Evolutionary conservation across 2,113 vertebrate genomes (phyloP).

Genomic region (Benitochromis conjunctus): DNA sequence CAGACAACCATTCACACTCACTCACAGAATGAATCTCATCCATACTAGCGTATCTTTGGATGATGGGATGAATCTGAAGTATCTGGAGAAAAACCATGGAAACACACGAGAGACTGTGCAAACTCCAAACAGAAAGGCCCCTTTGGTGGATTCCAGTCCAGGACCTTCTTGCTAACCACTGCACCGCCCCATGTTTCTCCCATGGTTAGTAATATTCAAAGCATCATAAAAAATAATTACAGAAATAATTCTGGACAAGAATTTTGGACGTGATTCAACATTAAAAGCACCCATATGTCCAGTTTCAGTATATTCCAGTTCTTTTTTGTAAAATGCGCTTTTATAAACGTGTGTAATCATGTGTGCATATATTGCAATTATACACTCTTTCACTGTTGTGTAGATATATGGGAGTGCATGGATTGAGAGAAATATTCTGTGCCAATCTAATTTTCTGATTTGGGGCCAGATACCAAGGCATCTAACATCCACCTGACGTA

Average conservation of each 20-base stretch:
- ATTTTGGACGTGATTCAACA: not conserved
- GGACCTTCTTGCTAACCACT: not conserved
- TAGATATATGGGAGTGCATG: conserved; percentile 3
- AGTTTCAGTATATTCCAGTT: not conserved
- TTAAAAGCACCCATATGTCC: not conserved
- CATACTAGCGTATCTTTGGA: not conserved
- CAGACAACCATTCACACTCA: not conserved
- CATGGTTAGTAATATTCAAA: not conserved
- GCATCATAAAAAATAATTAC: not conserved
- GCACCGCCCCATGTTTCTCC: not conserved
- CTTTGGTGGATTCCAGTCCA: not conserved
- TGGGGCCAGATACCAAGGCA: conserved; percentile 33
- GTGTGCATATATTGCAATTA: not conserved
- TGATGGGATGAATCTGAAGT: rapidly evolving
- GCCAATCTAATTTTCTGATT: conserved; percentile 53
- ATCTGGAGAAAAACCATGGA: not conserved
- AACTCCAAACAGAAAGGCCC: not conserved
- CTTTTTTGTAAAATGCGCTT: not conserved
- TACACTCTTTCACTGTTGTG: not conserved
- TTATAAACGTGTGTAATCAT: not conserved
- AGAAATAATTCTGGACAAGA: not conserved
- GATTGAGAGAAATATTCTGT: conserved; percentile 21
- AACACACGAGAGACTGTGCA: not conserved
- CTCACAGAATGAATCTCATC: not conserved
- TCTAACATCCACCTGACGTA: not conserved